Percentiles rank a stretch among this genome's conserved stretches.
Conservation (phyloP, 2,888 invertebrate species). For the Erynnis tages region DNA sequence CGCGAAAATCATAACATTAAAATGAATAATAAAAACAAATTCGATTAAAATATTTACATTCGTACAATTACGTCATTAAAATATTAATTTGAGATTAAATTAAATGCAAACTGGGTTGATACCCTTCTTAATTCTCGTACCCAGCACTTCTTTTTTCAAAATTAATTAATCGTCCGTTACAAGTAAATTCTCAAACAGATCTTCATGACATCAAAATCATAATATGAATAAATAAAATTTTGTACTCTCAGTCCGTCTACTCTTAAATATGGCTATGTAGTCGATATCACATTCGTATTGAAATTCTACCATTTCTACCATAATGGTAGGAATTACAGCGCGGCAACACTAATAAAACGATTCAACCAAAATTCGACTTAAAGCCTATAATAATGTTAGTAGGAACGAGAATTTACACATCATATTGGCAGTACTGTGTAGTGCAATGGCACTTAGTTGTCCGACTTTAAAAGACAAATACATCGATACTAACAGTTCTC, state of each 20-base stretch:
- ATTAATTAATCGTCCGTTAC: background rate
- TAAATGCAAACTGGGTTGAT: slow-evolving; percentile 13
- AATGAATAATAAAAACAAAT: slow-evolving; percentile 19
- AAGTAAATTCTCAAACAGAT: background rate
- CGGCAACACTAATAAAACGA: slow-evolving; percentile 33
- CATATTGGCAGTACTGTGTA: too few species aligned
- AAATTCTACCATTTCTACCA: slow-evolving; percentile 40
- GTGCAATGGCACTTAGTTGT: too few species aligned
- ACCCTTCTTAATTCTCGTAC: slow-evolving; percentile 5
- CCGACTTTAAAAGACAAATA: too few species aligned
- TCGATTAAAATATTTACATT: slow-evolving; percentile 22
- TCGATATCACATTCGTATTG: slow-evolving; percentile 50
- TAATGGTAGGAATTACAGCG: slow-evolving; percentile 39
- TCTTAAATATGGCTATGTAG: slow-evolving; percentile 45
- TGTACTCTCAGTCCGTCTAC: slow-evolving; percentile 62
- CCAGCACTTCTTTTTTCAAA: background rate
- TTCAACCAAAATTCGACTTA: background rate
- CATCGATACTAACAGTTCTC: too few species aligned
- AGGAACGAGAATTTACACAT: too few species aligned
- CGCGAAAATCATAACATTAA: slow-evolving; percentile 12
- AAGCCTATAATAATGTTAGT: too few species aligned
- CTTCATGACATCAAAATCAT: slow-evolving; percentile 1
- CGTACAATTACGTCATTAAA: background rate
- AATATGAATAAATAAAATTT: slow-evolving; percentile 47
- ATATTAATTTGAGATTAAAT: slow-evolving; percentile 10